A percentile compares a stretch with the other conserved stretches of the same genome.
Evolutionary conservation across 2,888 invertebrate species (phyloP).

Genomic region (Ischnus inquisitorius): DNA sequence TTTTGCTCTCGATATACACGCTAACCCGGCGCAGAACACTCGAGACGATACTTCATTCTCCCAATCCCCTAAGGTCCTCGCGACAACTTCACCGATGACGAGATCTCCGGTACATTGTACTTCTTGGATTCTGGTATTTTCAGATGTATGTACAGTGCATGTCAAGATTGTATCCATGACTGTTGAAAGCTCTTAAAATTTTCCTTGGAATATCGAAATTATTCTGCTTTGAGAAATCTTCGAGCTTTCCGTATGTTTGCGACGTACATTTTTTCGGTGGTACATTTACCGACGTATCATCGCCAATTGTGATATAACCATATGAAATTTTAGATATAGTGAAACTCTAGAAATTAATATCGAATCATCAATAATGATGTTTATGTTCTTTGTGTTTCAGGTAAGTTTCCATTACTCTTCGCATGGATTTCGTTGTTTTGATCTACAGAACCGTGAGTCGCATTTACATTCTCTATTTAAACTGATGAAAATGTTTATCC

Average conservation of each 20-base stretch:
- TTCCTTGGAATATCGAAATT: no score
- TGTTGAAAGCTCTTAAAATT: no score
- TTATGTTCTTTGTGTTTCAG: conserved; percentile 53
- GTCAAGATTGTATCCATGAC: not conserved
- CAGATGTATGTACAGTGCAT: not conserved
- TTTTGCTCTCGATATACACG: conserved; percentile 51
- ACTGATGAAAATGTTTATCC: not conserved
- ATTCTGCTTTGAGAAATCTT: no score
- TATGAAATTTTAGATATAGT: not conserved
- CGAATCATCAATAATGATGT: not conserved
- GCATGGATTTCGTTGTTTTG: not conserved
- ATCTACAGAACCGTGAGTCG: conserved; percentile 50
- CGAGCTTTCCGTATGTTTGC: no score
- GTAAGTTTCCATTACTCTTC: conserved; percentile 57
- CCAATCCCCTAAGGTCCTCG: conserved; percentile 9
- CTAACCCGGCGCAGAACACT: not conserved
- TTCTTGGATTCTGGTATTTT: not conserved
- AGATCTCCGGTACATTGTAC: not conserved
- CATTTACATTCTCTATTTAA: not conserved
- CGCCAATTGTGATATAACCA: not conserved
- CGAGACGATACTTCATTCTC: conserved; percentile 21
- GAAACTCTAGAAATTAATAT: not conserved
- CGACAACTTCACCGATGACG: not conserved
- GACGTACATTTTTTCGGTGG: no score
- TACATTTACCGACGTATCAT: no score